Conservation (phyloP, 2,888 invertebrate genomes). For the Rhagium mordax region DNA sequence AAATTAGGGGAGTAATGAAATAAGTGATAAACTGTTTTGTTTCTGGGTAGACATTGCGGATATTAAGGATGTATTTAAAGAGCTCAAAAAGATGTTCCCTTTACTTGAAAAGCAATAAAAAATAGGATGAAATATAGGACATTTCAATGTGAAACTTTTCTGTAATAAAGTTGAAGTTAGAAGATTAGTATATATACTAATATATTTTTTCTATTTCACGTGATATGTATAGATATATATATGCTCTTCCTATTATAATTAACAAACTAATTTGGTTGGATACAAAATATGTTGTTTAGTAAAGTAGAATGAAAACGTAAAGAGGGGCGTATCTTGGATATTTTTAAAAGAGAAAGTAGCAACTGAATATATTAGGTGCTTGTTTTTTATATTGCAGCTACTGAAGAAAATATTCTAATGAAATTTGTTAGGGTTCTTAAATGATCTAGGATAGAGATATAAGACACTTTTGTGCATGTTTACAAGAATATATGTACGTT, state of each 20-base stretch:
- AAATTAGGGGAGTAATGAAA: not conserved
- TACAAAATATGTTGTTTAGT: constrained; percentile 30
- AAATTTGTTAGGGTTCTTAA: too few species aligned
- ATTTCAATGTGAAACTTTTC: constrained; percentile 27
- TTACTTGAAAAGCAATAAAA: constrained; percentile 37
- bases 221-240: constrained; percentile 60
- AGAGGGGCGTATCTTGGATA: not conserved
- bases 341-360: constrained; percentile 43
- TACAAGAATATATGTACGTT: too few species aligned
- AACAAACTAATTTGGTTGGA: constrained; percentile 40
- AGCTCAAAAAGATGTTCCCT: constrained; percentile 17
- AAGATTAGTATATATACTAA: constrained; percentile 40
- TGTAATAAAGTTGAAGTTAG: constrained; percentile 23
- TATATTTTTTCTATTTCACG: constrained; percentile 69
- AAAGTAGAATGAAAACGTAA: not conserved
- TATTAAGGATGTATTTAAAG: not conserved
- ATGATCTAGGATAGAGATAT: too few species aligned
- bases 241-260: constrained; percentile 65
- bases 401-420: too few species aligned
- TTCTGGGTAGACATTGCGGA: not conserved
- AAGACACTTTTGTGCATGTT: too few species aligned
- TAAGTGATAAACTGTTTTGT: not conserved
- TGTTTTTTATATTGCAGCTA: too few species aligned
- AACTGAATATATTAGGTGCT: too few species aligned
- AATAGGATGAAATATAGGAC: constrained; percentile 18